Conservation (phyloP, 92 coral and sea anemone species). For the Anthopleura xanthogrammica region DNA sequence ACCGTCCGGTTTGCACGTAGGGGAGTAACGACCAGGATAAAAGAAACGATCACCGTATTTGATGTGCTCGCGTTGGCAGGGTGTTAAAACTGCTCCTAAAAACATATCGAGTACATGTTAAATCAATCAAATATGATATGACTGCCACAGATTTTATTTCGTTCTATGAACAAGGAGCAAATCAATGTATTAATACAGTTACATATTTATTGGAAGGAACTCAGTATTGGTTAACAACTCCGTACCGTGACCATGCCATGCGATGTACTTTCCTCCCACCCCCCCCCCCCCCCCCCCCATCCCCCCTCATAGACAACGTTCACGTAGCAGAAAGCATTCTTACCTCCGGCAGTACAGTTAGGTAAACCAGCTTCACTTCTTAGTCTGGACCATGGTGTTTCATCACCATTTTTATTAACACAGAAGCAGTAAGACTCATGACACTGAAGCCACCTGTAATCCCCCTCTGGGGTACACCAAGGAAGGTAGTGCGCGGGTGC, state of each 20-base stretch:
- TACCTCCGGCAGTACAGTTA: constrained; percentile 35
- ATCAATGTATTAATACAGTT: no score
- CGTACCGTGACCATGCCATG: background rate
- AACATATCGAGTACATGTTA: no score
- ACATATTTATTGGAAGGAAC: no score
- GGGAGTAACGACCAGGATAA: constrained; percentile 35
- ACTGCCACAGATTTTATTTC: no score
- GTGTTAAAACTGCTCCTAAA: constrained; percentile 31
- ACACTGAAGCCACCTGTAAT: constrained; percentile 69
- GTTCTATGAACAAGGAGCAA: no score
- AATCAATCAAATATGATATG: no score
- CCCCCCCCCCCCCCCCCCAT: no score
- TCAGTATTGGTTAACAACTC: no score
- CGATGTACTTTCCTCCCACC: no score
- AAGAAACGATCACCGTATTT: constrained; percentile 26
- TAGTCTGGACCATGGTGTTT: constrained; percentile 34
- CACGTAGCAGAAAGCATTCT: background rate
- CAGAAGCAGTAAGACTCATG: constrained; percentile 73
- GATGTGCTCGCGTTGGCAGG: constrained; percentile 31
- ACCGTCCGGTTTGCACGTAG: constrained; percentile 45
- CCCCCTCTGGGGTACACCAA: constrained; percentile 79
- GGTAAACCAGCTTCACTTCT: constrained; percentile 38
- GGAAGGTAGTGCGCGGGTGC: constrained; percentile 61
- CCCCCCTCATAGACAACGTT: no score
- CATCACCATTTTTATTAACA: constrained; percentile 59